These are phyloP conservation scores for Poeciliopsis occidentalis DNA, from an alignment of 2,113 vertebrate genomes.

Conservation along the genomic window DNA sequence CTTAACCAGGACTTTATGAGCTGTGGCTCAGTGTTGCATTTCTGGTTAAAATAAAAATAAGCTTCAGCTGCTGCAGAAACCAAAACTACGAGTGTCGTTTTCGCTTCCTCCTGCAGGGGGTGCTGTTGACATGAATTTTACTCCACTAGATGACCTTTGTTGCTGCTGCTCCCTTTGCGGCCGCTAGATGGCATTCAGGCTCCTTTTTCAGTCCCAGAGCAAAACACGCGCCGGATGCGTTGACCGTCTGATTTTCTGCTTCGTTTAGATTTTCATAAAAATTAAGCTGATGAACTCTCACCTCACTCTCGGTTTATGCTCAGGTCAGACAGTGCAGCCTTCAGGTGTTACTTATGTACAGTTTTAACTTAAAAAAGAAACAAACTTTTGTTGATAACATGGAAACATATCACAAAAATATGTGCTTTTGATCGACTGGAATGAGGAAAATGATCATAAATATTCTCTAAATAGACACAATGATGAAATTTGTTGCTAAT, in stretches of 20 bases:
- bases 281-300: constrained; percentile 8
- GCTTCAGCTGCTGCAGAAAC: not conserved
- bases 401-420: not conserved
- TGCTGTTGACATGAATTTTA: constrained; percentile 55
- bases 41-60: not conserved
- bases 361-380: not conserved
- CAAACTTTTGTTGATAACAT: not conserved
- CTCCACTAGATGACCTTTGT: constrained; percentile 34
- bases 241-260: constrained; percentile 1
- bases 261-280: constrained; percentile 29
- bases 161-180: constrained; percentile 29
- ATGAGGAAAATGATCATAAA: too few relatives aligned
- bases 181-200: constrained; percentile 76
- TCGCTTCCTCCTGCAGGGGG: constrained; percentile 57
- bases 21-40: too few relatives aligned
- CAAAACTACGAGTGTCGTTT: not conserved
- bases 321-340: not conserved
- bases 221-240: not conserved
- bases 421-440: not conserved
- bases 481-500: not conserved
- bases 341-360: not conserved
- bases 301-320: constrained; percentile 3
- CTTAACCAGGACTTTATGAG: too few relatives aligned
- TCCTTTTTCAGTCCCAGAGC: constrained; percentile 44
- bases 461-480: not conserved